Conservation (phyloP, 30 jellyfish, hydroid and myxozoan species). For the Cassiopea andromeda region DNA sequence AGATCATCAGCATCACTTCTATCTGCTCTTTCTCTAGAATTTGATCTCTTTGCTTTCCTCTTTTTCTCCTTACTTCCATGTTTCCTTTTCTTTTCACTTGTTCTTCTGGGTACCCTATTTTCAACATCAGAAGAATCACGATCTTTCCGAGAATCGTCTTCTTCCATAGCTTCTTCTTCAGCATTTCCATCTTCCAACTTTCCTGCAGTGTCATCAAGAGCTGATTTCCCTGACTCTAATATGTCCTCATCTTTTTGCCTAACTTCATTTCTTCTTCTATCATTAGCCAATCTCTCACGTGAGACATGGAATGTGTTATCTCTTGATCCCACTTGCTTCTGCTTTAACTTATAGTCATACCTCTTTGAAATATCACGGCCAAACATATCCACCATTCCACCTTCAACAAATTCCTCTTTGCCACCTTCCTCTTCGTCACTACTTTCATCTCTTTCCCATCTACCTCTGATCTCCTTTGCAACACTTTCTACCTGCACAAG, state of each 20-base stretch:
- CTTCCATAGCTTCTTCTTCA: conserved; percentile 15
- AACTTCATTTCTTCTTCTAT: neutral
- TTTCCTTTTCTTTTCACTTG: conserved; percentile 25
- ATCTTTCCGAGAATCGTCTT: neutral
- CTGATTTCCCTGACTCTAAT: neutral
- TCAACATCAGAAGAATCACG: conserved; percentile 1
- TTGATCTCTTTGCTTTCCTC: neutral
- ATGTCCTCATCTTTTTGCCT: neutral
- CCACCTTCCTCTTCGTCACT: neutral
- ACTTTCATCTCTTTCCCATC: conserved; percentile 30
- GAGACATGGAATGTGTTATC: neutral
- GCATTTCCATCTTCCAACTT: neutral
- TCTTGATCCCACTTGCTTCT: neutral
- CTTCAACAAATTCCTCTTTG: neutral
- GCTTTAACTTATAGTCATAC: conserved; percentile 2
- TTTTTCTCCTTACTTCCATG: conserved; percentile 14
- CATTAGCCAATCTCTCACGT: neutral
- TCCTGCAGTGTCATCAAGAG: neutral
- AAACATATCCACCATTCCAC: conserved; percentile 19
- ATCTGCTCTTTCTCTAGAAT: neutral
- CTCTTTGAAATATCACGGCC: conserved; percentile 71
- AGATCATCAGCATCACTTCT: conserved; percentile 11
- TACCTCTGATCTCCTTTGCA: conserved; percentile 7
- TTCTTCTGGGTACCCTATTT: neutral
- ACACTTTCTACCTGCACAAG: neutral